Base-by-base conservation (phyloP, 1,140 invertebrate genomes). In the Pissodes strobi region DNA sequence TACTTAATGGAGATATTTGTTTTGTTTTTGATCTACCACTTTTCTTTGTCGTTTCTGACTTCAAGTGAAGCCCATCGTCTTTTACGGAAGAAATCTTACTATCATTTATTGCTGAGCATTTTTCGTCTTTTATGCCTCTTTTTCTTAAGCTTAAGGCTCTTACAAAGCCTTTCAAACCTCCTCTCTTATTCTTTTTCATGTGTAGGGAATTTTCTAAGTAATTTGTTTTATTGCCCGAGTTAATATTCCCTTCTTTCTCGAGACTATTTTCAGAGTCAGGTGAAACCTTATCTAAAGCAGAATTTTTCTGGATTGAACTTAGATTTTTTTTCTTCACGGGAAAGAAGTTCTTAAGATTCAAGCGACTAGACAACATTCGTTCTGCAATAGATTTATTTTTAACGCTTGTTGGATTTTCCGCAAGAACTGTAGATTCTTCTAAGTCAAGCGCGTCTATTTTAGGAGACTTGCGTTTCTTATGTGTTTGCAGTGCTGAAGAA, bases 271-370 rank as follows among this genome's bases (percentile, higher is more conserved):
- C 23, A 12, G 15, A 1, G 4, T 49, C 13, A 39, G 27, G 41
- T 18, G 57, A 23, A 43, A n/a, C 45, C 6, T n/a, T 5, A 46
- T 51, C 56, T n/a, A n/a, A n/a, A n/a, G n/a, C n/a, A n/a, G n/a
- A n/a, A n/a, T n/a, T n/a, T 60, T 66, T 67, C 8, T 43, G 15
- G 21, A n/a, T 5, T 17, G 21, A 34, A 53, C 22, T 59, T 17
- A 41, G 43, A 18, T 61, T 67, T 49, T 64, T 70, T 15, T 70
- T 69, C 22, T 67, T 71, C 2, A 74, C 63, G 1, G 70, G 69
- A 56, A 74, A 74, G 51, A 72, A 74, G 17, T 43, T 65, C 52
- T 74, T 74, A 6, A 74, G 66, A 30, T 70, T 73, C 21, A 73
- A 60, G 13, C 61, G 68, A 17, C 64, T 67, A 5, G 60, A 39